phyloP scores from a whole-genome alignment of 2,113 vertebrate genomes.

The Geococcyx californianus region DNA sequence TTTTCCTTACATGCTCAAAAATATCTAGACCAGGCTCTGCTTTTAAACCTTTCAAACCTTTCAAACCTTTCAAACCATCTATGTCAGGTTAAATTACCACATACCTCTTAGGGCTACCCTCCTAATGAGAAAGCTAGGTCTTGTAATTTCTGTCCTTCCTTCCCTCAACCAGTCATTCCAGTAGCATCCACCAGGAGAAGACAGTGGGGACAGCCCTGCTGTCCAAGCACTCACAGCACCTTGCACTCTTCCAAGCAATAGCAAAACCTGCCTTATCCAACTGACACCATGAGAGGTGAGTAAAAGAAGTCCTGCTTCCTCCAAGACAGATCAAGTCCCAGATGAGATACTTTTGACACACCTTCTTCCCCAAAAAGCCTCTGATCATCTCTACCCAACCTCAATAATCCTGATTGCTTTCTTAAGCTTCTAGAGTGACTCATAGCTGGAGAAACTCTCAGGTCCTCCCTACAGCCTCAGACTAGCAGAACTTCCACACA shows the following conservation, averaged over 20 bases:
- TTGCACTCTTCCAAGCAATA: neutral
- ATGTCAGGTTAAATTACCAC: neutral
- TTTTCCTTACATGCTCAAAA: neutral
- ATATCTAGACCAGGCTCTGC: neutral
- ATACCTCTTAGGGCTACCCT: neutral
- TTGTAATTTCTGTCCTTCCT: neutral
- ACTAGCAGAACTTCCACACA: neutral
- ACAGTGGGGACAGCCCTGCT: neutral
- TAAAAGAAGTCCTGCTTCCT: neutral
- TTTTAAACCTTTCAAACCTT: neutral
- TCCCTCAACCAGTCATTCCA: neutral
- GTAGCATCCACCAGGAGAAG: neutral
- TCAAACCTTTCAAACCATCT: too few species aligned
- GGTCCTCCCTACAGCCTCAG: neutral
- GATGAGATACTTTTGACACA: neutral
- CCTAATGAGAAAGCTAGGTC: neutral
- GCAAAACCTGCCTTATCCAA: neutral
- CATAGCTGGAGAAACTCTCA: neutral
- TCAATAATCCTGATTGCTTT: neutral
- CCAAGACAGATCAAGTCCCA: neutral
- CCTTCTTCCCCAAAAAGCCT: neutral
- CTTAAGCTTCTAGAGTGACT: neutral
- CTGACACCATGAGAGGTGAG: fast-evolving
- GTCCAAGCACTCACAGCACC: neutral
- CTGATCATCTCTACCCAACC: neutral